Base-by-base conservation (phyloP, 2,113 vertebrate species). In the Nibea coibor region DNA sequence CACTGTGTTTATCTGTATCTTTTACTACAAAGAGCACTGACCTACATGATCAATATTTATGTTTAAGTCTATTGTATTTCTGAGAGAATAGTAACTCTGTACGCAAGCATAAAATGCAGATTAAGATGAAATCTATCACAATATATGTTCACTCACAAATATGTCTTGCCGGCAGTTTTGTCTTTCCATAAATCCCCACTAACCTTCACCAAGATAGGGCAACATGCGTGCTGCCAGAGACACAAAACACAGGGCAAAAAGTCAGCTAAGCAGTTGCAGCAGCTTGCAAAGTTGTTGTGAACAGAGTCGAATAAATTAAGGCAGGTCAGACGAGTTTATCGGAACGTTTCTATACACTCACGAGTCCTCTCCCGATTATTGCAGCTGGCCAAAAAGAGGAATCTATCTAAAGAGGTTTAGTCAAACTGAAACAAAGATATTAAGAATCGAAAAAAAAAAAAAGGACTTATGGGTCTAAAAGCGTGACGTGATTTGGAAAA, bases 241-340 rank as follows among this genome's bases (percentile, higher is more conserved):
- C 4, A 3, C 4, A 1, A 48, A 22, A 2, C 22, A 1, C 2
- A 0, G 4, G 10, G 10, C 8, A 11, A 9, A 19, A 28, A 39
- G 45, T 51, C 16, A 10, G 8, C 10, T 3, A 45, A 16, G 61
- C 22, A 5, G 16, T 62, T 42, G 20, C 58, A 51, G 9, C 48
- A 15, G n/a, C 39, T 48, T 28, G 11, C 31, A 54, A 72, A 64
- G 15, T 39, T 47, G 14, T 16, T 64, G 24, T 17, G 57, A 47
- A 3, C 3, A 1, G 4, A 14, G 8, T 16, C 10, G 26, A 22
- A 59, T 28, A 28, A 62, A 45, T 31, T 17, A 43, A 26, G 4
- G 56, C 1, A 14, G 45, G 12, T 63, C 45, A 3, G 54, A 58
- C 58, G 11, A 58, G 5, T n/a, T 2, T 26, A n/a, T 5, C 45